Evolutionary conservation across 2,113 vertebrate genomes (phyloP).

Genomic region (Zapornia atra): DNA sequence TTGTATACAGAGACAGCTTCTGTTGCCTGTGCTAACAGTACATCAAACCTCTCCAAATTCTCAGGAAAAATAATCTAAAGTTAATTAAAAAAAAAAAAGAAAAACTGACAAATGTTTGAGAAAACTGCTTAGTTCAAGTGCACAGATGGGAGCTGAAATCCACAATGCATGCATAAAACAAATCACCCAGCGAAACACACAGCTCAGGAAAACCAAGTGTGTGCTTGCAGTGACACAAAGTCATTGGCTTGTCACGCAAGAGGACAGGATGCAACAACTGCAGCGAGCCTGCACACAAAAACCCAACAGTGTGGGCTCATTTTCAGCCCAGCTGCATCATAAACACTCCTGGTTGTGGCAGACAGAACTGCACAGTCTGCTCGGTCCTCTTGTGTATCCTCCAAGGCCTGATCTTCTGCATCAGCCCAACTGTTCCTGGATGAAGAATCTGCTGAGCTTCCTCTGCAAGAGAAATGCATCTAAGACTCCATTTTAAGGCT

Average conservation of each 20-base stretch:
- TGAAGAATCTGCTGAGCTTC: not conserved
- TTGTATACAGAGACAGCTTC: not conserved
- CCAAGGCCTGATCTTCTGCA: not conserved
- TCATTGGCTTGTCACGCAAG: conserved; percentile 39
- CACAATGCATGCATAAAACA: conserved; percentile 12
- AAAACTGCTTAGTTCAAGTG: conserved; percentile 31
- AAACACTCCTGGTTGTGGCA: not conserved
- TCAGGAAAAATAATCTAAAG: conserved; percentile 36
- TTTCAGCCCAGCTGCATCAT: conserved; percentile 43
- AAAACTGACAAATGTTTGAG: not conserved
- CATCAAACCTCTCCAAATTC: not conserved
- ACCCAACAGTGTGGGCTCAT: not conserved
- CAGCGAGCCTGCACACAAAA: not conserved
- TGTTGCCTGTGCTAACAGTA: not conserved
- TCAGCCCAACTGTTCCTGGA: not conserved
- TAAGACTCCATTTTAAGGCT: conserved; percentile 55
- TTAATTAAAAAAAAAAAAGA: conserved; percentile 19
- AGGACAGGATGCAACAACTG: conserved; percentile 22
- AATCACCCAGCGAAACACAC: not conserved
- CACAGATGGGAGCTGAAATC: conserved; percentile 41
- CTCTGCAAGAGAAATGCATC: not conserved
- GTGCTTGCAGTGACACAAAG: conserved; percentile 38
- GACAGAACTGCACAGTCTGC: not conserved
- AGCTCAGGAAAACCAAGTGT: not conserved
- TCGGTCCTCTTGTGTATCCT: not conserved